These are phyloP conservation scores for Hydra vulgaris DNA, from an alignment of 30 jellyfish, hydroid and myxozoan species.

Conservation along the genomic window DNA sequence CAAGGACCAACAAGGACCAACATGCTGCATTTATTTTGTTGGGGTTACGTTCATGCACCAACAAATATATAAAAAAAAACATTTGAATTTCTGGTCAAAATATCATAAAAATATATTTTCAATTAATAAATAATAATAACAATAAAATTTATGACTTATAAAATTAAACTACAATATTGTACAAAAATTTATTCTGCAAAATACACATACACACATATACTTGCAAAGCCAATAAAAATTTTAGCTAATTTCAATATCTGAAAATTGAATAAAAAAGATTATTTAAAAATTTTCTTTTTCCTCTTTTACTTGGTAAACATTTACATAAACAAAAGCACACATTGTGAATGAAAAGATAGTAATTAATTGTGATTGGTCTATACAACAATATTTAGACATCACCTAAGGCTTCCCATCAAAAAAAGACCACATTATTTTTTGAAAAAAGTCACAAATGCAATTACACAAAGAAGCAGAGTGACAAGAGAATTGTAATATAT, in stretches of 20 bases:
- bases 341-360: not conserved
- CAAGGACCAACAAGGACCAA: too few relatives aligned
- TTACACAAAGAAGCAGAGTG: conserved; percentile 55
- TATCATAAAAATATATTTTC: too few relatives aligned
- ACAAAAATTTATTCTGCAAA: not conserved
- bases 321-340: too few relatives aligned
- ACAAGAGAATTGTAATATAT: conserved; percentile 79
- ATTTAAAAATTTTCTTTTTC: too few relatives aligned
- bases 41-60: too few relatives aligned
- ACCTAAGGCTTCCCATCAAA: not conserved
- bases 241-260: not conserved
- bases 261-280: not conserved
- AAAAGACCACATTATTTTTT: not conserved
- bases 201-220: not conserved
- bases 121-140: too few relatives aligned
- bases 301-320: too few relatives aligned
- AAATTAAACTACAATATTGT: not conserved
- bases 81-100: too few relatives aligned
- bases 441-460: conserved; percentile 61
- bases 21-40: too few relatives aligned
- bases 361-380: not conserved
- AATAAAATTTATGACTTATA: not conserved
- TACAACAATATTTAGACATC: not conserved
- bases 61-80: too few relatives aligned
- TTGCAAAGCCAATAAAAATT: not conserved